Evolutionary conservation across 2,113 vertebrate species (phyloP).

Genomic region (Gambusia affinis): DNA sequence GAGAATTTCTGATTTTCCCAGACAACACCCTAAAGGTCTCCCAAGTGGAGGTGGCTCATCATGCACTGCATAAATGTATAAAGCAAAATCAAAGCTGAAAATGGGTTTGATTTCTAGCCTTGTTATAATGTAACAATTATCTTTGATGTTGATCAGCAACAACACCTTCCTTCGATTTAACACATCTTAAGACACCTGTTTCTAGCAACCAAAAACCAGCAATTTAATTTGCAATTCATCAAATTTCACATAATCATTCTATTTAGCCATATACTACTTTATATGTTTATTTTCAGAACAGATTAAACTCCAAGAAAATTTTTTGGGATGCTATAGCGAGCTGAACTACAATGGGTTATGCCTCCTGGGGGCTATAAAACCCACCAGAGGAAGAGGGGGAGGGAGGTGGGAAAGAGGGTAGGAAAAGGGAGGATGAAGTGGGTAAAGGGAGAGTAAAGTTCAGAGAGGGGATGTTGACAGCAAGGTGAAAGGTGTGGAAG

Average conservation of each 20-base stretch:
- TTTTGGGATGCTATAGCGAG: slow-evolving; percentile 46
- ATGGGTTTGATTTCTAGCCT: not conserved
- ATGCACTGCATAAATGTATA: slow-evolving; percentile 19
- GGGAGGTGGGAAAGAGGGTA: slow-evolving; percentile 32
- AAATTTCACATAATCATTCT: not conserved
- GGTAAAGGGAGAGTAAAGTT: slow-evolving; percentile 59
- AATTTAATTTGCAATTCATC: not conserved
- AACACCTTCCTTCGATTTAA: not conserved
- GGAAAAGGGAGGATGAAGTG: slow-evolving; percentile 50
- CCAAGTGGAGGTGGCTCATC: slow-evolving; percentile 58
- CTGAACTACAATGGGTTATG: slow-evolving; percentile 74
- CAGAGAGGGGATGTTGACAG: slow-evolving; percentile 53
- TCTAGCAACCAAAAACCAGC: not conserved
- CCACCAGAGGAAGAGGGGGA: slow-evolving; percentile 67
- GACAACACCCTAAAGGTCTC: slow-evolving; percentile 77
- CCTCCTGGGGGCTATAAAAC: slow-evolving; percentile 77
- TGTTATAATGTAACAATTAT: not conserved
- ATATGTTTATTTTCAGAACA: slow-evolving; percentile 20
- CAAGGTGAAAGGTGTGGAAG: slow-evolving; percentile 68
- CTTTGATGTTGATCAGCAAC: not conserved
- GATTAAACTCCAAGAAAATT: slow-evolving; percentile 63
- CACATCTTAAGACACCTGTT: not conserved
- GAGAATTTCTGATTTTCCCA: slow-evolving; percentile 80
- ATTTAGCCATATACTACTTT: slow-evolving; percentile 4
- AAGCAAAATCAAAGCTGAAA: not conserved